Evolutionary conservation across 2,797 vertebrate species (phyloP).

Genomic region (Gymnothorax reevesii): DNA sequence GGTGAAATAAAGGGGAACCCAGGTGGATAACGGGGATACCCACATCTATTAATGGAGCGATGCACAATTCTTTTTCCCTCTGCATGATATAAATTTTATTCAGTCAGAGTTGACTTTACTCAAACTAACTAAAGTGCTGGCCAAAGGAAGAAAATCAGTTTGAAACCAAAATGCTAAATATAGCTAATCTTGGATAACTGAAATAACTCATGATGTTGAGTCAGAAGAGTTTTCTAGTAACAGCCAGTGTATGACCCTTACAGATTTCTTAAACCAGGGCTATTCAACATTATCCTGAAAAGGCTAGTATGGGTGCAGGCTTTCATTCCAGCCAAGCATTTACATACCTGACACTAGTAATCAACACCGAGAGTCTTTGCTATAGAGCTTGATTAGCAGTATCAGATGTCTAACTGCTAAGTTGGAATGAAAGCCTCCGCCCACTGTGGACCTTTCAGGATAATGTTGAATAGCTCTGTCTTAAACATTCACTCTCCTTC

Average conservation of each 20-base stretch:
- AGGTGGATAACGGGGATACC: neutral
- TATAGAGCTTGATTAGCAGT: no score
- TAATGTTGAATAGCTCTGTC: neutral
- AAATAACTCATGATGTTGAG: neutral
- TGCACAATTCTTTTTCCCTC: neutral
- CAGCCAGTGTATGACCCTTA: neutral
- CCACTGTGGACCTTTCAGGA: no score
- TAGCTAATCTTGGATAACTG: neutral
- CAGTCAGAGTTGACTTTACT: neutral
- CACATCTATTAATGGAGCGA: neutral
- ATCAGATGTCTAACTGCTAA: no score
- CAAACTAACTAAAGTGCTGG: neutral
- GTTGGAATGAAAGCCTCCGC: no score
- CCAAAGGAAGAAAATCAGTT: neutral
- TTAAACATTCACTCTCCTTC: neutral
- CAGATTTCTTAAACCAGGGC: neutral
- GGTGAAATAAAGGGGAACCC: neutral
- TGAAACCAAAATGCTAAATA: neutral
- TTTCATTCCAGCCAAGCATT: no score
- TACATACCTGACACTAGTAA: no score
- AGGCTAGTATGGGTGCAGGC: no score
- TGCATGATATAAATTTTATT: neutral
- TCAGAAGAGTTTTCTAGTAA: neutral
- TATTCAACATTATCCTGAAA: no score
- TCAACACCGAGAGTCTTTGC: no score